phyloP scores from a whole-genome alignment of 2,797 vertebrate species.

The Trachops cirrhosus region DNA sequence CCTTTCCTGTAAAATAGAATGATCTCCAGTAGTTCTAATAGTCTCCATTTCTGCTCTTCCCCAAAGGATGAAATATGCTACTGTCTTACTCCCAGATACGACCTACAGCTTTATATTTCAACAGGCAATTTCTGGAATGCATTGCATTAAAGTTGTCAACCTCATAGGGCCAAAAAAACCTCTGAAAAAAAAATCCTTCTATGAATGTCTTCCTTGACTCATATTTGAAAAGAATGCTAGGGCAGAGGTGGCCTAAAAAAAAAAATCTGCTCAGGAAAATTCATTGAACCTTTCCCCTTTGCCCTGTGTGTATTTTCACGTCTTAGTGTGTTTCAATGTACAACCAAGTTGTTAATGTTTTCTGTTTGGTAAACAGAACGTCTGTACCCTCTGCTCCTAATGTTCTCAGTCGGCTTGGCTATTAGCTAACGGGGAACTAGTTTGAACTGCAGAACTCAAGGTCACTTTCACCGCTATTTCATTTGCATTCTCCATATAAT shows the following conservation, averaged over 20 bases:
- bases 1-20: neutral
- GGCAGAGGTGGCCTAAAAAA: neutral
- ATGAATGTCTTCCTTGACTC: constrained; percentile 37
- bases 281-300: constrained; percentile 46
- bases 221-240: constrained; percentile 21
- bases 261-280: neutral
- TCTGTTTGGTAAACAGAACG: constrained; percentile 51
- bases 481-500: constrained; percentile 56
- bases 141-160: neutral
- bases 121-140: neutral
- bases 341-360: constrained; percentile 52
- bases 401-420: neutral
- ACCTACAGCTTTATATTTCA: constrained; percentile 3
- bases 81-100: neutral
- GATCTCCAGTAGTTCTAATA: neutral
- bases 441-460: neutral
- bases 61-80: neutral
- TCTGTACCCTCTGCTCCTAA: neutral
- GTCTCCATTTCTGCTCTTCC: neutral
- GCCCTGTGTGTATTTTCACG: constrained; percentile 39
- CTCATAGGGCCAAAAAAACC: neutral
- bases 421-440: neutral
- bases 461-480: constrained; percentile 52
- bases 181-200: neutral
- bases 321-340: constrained; percentile 14